Evolutionary conservation across 2,797 vertebrate genomes (phyloP).

Genomic region (Pachyuromys duprasi): DNA sequence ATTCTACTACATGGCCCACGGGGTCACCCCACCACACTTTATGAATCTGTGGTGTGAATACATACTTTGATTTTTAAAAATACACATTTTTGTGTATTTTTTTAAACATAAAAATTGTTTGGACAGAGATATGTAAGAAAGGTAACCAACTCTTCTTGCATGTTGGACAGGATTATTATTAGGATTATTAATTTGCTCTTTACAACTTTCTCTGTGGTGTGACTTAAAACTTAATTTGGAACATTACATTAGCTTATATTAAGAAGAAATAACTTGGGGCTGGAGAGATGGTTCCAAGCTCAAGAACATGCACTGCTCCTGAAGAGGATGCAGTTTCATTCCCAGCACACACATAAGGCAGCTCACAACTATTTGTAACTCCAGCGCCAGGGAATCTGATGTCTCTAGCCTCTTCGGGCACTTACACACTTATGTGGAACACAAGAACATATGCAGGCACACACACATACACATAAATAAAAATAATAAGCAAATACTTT

Average conservation of each 20-base stretch:
- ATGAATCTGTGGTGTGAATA: not conserved
- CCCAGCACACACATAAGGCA: not conserved
- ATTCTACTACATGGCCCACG: not conserved
- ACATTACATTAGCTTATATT: not conserved
- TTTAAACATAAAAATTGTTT: slow-evolving; percentile 8
- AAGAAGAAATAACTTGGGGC: not conserved
- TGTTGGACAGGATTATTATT: not conserved
- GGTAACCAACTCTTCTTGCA: not conserved
- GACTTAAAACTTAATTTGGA: slow-evolving; percentile 37
- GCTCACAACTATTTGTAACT: not conserved
- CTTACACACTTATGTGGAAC: not conserved
- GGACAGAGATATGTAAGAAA: not conserved
- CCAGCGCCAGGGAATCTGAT: not conserved
- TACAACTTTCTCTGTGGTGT: not conserved
- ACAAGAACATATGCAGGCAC: not conserved
- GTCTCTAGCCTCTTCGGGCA: not conserved
- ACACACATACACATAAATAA: not conserved
- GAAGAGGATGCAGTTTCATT: not conserved
- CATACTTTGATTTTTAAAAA: not conserved
- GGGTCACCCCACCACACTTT: not conserved
- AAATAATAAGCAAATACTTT: not conserved
- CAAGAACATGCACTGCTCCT: not conserved
- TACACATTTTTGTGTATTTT: no score
- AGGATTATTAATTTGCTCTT: not conserved
- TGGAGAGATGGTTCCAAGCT: not conserved